Evolutionary conservation across 92 coral and sea anemone genomes (phyloP).

Genomic region (Isaurus tuberculatus): DNA sequence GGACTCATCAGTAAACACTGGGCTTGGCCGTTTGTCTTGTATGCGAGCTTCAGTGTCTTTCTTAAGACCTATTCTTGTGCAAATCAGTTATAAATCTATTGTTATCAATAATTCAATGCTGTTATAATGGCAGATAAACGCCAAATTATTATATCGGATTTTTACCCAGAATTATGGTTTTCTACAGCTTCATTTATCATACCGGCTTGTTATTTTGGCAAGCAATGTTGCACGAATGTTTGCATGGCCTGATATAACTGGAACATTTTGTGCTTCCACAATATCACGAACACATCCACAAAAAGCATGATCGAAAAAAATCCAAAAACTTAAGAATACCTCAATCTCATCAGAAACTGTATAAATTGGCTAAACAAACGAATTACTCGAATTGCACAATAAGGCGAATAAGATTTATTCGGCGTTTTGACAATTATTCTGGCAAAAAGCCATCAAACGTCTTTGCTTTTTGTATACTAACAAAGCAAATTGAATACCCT

Average conservation of each 20-base stretch:
- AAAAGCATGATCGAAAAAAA: background rate
- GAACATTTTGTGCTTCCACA: background rate
- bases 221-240: too few relatives aligned
- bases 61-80: constrained; percentile 77
- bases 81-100: constrained; percentile 53
- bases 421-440: background rate
- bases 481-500: too few relatives aligned
- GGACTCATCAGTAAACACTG: constrained; percentile 23
- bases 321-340: background rate
- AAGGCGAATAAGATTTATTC: background rate
- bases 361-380: background rate
- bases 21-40: constrained; percentile 58
- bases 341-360: background rate
- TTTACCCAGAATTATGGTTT: background rate
- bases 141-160: constrained; percentile 32
- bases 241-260: too few relatives aligned
- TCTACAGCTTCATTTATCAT: background rate
- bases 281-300: background rate
- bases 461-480: constrained; percentile 2
- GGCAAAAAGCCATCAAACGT: constrained; percentile 9
- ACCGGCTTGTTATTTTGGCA: background rate
- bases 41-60: constrained; percentile 45
- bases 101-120: constrained; percentile 58
- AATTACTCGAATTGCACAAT: background rate
- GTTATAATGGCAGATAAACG: constrained; percentile 38